A percentile compares a stretch with the other conserved stretches of the same genome.
Evolutionary conservation across 2,113 vertebrate species (phyloP).

Genomic region (Myxocyprinus asiaticus): DNA sequence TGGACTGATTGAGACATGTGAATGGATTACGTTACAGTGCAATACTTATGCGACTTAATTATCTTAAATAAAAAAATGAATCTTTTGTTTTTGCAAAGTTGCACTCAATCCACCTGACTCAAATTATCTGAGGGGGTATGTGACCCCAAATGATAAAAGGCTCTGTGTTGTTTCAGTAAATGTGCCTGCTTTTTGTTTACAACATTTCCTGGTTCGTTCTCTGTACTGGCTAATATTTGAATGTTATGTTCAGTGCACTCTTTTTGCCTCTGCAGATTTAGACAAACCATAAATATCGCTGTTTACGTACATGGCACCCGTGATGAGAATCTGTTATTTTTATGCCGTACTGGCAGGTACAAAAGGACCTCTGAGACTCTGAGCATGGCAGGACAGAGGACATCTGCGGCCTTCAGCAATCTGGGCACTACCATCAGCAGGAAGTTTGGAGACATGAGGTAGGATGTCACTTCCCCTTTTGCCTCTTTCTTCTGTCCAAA

Average conservation of each 20-base stretch:
- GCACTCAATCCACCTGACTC: no score
- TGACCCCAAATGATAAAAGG: background rate
- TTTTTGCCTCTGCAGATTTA: no score
- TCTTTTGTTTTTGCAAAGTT: no score
- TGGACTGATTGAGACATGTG: no score
- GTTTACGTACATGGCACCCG: background rate
- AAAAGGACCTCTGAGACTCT: slow-evolving; percentile 95
- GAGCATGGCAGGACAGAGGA: slow-evolving; percentile 91
- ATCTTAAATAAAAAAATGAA: no score
- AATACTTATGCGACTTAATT: no score
- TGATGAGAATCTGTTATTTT: background rate
- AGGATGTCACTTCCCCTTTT: slow-evolving; percentile 40
- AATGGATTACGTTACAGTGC: no score
- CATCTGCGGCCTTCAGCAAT: slow-evolving; percentile 89
- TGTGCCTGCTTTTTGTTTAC: background rate
- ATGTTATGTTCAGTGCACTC: slow-evolving; percentile 1
- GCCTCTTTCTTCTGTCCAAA: background rate
- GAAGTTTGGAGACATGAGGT: slow-evolving; percentile 98
- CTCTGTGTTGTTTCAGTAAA: background rate
- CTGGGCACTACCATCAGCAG: slow-evolving; percentile 90
- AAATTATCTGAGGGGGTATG: no score
- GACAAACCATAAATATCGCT: background rate
- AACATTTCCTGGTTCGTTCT: no score
- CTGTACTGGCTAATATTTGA: background rate
- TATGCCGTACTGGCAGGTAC: slow-evolving; percentile 74